phyloP scores from a whole-genome alignment of 2,797 vertebrate species.

The Rhinoraja longicauda region DNA sequence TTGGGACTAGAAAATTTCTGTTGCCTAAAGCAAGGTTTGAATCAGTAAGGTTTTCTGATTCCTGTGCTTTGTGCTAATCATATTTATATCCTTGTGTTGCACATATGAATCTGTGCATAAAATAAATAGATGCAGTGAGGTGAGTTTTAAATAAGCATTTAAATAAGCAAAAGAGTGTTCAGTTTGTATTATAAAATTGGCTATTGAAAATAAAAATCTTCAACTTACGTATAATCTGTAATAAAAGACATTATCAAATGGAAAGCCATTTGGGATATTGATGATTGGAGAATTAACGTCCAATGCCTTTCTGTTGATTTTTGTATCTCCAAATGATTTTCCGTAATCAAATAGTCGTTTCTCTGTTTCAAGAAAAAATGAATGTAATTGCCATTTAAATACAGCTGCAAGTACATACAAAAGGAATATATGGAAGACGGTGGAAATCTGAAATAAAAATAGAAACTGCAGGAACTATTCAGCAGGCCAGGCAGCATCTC shows the following conservation, averaged over 20 bases:
- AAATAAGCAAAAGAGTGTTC: background rate
- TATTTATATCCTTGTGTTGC: no score
- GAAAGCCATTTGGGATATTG: slow-evolving; percentile 43
- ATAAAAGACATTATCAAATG: slow-evolving; percentile 44
- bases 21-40: background rate
- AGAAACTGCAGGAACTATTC: no score
- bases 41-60: background rate
- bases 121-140: background rate
- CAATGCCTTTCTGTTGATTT: background rate
- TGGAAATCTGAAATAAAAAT: no score
- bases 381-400: background rate
- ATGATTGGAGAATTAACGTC: slow-evolving; percentile 43
- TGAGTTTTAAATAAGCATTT: background rate
- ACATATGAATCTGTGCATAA: background rate
- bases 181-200: background rate
- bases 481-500: no score
- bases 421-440: no score
- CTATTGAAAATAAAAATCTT: background rate
- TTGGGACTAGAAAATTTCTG: no score
- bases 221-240: slow-evolving; percentile 44
- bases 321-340: background rate
- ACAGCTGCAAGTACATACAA: background rate
- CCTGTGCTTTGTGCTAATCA: background rate
- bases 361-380: slow-evolving; percentile 34
- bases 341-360: slow-evolving; percentile 42